Evolutionary conservation across 35 echinoderm and acorn worm species (phyloP), one percentile per base, ranked within the genome.

Genomic region (Antedon bifida): DNA sequence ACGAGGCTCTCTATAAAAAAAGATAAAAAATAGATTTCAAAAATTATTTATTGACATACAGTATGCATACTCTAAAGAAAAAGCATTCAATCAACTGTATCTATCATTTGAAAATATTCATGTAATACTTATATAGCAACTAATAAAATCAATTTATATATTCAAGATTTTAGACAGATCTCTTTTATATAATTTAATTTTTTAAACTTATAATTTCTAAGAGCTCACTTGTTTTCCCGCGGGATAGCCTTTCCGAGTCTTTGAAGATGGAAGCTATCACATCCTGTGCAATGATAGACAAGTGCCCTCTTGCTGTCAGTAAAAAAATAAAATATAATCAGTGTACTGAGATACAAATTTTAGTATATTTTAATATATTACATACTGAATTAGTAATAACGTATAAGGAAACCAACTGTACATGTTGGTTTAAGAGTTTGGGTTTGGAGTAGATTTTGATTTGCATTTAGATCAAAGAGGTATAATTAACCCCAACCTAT

Each of bases 261-360:
- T 82, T 99, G 95, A 12, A 99, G 78, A 78, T 89, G 77, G 75
- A 99, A 92, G 46, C 73, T 93, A 35, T 89, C 88, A 86, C 95
- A 99, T 74, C 88, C 88, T 21, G 46, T 85, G 81, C 95, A 99
- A 28, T 89, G 81, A 51, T 99, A 99, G 0, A 89, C 88, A 30
- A 93, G 30, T 0, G 95, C 95, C 34, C 84, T 86, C 42, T 99
- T 99, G 36, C 95, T 96, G 74, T 34, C 38, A 33, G 46, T 1
- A 82, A 82, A 86, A 36, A 11, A 77, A 28, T 13, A 42, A 28
- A 78, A 31, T 13, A 16, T 23, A 5, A 34, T 76, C 32, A 26
- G 19, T 16, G 5, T 84, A 19, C 1, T 35, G 30, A 81, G 78
- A 33, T 35, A 81, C 14, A 9, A 34, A n/a, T n/a, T 78, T 78